Evolutionary conservation across 92 coral and sea anemone species (phyloP), one percentile per base, ranked within the genome.

Genomic region (Parazoanthus darwini): DNA sequence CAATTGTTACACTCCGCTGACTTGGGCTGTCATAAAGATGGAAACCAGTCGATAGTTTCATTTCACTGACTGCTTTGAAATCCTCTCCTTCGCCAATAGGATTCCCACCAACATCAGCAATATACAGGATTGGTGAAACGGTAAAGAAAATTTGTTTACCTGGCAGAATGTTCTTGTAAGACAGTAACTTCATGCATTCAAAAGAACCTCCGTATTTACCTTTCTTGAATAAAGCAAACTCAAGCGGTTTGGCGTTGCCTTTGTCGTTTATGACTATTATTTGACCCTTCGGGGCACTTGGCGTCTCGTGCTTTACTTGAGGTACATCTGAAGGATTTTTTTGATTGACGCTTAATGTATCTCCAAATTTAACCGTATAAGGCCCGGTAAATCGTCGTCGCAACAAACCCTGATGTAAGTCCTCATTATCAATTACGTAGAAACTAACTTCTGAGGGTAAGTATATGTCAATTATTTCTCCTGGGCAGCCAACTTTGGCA

Each of bases 221-320:
- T 6, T n/a, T 8, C 66, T 79, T 79, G 37, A 79, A 79, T 79
- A 79, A 79, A 14, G 82, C 82, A 79, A 79, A 79, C 42, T 48
- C 82, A 1, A 79, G 82, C 65, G 67, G 22, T 79, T 79, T 79
- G 39, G 67, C 82, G 37, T 79, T 79, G 3, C 66, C 82, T 33
- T 58, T 79, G 37, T 46, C 82, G 66, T 79, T 79, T 10, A 78
- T 22, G 23, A 48, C 58, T 22, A 10, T 44, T 22, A 79, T 79
- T 0, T 79, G 48, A 3, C 13, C 82, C 20, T 79, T 46, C 37
- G 37, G 15, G 23, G 82, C 37, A 8, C 8, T 29, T 20, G 82
- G 6, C 18, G 48, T 20, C 82, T 79, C 36, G 1, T 44, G 6
- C 23, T 44, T 79, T 8, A 79, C 82, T 25, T 79, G n/a, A 18